Percentiles rank a stretch among this genome's conserved stretches.
Conservation (phyloP, 2,888 invertebrate genomes). For the Branchinecta sandiegonensis region DNA sequence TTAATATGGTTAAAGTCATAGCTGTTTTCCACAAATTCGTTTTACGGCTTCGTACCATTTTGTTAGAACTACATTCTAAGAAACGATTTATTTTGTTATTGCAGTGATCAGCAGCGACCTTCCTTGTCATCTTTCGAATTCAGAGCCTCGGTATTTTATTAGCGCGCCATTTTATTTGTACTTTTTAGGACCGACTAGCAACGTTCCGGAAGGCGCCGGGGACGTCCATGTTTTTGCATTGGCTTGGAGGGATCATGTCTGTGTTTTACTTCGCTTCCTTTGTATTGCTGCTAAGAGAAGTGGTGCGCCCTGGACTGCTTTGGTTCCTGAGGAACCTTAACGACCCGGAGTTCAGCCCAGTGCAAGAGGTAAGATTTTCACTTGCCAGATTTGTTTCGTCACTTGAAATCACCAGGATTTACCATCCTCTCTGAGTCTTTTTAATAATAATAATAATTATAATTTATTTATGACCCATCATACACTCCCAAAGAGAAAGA, state of each 20-base stretch:
- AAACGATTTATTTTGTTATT: neutral
- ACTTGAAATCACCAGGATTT: no score
- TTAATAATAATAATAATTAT: no score
- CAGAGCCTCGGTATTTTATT: neutral
- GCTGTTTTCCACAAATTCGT: neutral
- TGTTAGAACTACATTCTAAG: no score
- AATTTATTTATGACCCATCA: no score
- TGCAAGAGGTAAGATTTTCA: slow-evolving; percentile 51
- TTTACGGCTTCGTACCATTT: neutral
- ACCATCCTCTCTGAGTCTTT: no score
- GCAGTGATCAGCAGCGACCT: neutral
- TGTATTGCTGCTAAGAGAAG: slow-evolving; percentile 77
- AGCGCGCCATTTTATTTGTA: slow-evolving; percentile 29
- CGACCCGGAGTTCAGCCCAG: slow-evolving; percentile 98
- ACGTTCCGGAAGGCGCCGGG: slow-evolving; percentile 83
- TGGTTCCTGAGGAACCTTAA: slow-evolving; percentile 97
- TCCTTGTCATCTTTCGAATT: neutral
- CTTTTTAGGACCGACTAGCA: slow-evolving; percentile 50
- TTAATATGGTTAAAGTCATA: neutral
- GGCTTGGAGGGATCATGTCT: slow-evolving; percentile 97
- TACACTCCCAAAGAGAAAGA: no score
- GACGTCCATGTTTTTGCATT: slow-evolving; percentile 94
- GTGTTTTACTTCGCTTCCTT: slow-evolving; percentile 99
- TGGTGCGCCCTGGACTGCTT: slow-evolving; percentile 85
- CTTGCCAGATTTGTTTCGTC: neutral